Conservation (phyloP, 2,113 vertebrate genomes). For the Delphinus delphis region DNA sequence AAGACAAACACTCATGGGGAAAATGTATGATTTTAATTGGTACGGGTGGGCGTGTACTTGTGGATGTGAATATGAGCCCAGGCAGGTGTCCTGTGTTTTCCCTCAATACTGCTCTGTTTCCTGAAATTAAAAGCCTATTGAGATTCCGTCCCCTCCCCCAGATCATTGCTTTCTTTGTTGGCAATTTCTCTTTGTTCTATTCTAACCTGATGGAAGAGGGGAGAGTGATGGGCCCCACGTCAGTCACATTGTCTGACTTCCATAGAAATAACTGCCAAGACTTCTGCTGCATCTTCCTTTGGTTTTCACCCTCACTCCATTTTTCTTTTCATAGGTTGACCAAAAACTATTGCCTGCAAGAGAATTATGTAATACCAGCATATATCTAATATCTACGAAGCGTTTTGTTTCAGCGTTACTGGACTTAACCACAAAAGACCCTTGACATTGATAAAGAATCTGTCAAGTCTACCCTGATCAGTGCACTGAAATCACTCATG, state of each 20-base stretch:
- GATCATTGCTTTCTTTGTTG: conserved; percentile 78
- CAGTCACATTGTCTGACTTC: conserved; percentile 80
- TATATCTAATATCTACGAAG: conserved; percentile 83
- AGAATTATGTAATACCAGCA: conserved; percentile 81
- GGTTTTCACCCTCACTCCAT: conserved; percentile 79
- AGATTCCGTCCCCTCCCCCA: conserved; percentile 65
- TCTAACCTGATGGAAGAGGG: conserved; percentile 73
- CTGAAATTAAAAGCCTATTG: conserved; percentile 76
- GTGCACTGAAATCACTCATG: conserved; percentile 81
- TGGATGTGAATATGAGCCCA: background rate
- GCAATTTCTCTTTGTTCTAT: conserved; percentile 82
- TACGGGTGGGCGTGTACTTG: background rate
- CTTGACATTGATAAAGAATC: conserved; percentile 87
- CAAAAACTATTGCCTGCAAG: conserved; percentile 83
- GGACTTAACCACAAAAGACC: conserved; percentile 84
- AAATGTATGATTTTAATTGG: conserved; percentile 59
- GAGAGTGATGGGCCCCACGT: conserved; percentile 76
- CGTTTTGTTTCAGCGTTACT: conserved; percentile 84
- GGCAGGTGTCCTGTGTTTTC: background rate
- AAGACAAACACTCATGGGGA: conserved; percentile 59
- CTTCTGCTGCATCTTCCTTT: conserved; percentile 79
- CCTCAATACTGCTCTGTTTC: conserved; percentile 66
- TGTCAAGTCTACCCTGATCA: conserved; percentile 82
- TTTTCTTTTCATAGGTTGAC: conserved; percentile 82
- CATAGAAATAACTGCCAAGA: conserved; percentile 81